Base-by-base conservation (phyloP, 2,888 invertebrate species). In the Dasysyrphus albostriatus region DNA sequence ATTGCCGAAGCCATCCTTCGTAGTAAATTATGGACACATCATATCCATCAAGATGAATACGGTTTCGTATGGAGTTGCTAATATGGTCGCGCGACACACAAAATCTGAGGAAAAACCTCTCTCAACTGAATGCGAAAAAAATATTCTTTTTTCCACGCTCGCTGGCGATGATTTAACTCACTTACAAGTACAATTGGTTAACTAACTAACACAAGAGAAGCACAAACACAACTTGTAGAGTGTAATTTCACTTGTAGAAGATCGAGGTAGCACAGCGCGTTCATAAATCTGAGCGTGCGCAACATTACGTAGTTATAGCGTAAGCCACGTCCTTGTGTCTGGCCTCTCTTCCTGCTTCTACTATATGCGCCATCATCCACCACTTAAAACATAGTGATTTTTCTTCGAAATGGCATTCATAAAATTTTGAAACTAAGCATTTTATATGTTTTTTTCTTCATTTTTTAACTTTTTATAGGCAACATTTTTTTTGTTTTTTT, bases 261-360 rank as follows among this genome's bases (percentile, higher is more conserved):
- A 82, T 63, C 69, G 19, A 42, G 61, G 44, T 39, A 39, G 78
- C 74, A 42, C 61, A 39, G 78, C 74, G 49, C 61, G 73, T 69
- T 83, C 75, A 87, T 83, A 87, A 83, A 87, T 87, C 61, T 83
- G 82, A 83, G 83, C 83, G 78, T 87, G 87, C 67, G 70, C 79
- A 79, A 49, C 70, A 72, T 75, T 83, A 47, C 61, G 47, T 16
- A 44, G 19, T 19, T 79, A 24, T 24, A 61, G 39, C 59, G 63
- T 59, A 63, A 73, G 44, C 77, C 14, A 42, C 51, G 42, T 59
- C 69, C 83, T 44, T 37, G 19, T 12, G 34, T 49, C 34, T 29
- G 1, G 32, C 65, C 12, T 9, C 44, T 32, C 29, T 67, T 39
- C 19, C 5, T 5, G 2, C 14, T 29, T 6, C 1, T 24, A n/a